A percentile compares a stretch with the other conserved stretches of the same genome.
phyloP scores from a whole-genome alignment of 1,140 invertebrate genomes.

The Nasonia longicornis region DNA sequence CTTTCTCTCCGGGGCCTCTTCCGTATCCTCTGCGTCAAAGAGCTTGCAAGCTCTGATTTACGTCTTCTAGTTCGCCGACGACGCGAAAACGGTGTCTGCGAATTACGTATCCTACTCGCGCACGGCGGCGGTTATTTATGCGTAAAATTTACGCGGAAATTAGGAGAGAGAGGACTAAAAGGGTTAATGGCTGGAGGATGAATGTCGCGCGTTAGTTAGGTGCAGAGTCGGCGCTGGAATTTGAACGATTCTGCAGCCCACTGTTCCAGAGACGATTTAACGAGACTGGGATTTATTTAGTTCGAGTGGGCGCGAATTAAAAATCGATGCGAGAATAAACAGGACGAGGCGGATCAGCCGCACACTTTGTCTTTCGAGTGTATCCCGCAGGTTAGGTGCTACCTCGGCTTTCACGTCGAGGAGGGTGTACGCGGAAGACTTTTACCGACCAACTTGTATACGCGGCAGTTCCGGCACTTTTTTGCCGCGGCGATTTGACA shows the following conservation, averaged over 20 bases:
- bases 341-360: no score
- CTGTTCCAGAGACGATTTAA: not conserved
- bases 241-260: not conserved
- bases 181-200: not conserved
- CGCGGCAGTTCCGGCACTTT: not conserved
- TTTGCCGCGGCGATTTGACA: constrained; percentile 18
- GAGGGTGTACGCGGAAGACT: not conserved
- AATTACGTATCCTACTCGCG: not conserved
- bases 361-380: no score
- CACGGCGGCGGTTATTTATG: not conserved
- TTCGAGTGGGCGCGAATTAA: not conserved
- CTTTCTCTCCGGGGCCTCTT: not conserved
- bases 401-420: no score
- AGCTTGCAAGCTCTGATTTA: not conserved
- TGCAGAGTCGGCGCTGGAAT: not conserved
- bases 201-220: not conserved
- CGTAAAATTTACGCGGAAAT: constrained; percentile 19
- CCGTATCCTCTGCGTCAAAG: not conserved
- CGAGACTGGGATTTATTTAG: not conserved
- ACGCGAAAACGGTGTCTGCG: not conserved
- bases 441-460: constrained; percentile 2
- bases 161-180: not conserved
- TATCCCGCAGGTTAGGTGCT: no score
- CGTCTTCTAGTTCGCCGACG: not conserved
- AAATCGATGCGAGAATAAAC: not conserved